A percentile compares a stretch with the other conserved stretches of the same genome.
Conservation (phyloP, 2,113 vertebrate genomes). For the Pluvianellus socialis region DNA sequence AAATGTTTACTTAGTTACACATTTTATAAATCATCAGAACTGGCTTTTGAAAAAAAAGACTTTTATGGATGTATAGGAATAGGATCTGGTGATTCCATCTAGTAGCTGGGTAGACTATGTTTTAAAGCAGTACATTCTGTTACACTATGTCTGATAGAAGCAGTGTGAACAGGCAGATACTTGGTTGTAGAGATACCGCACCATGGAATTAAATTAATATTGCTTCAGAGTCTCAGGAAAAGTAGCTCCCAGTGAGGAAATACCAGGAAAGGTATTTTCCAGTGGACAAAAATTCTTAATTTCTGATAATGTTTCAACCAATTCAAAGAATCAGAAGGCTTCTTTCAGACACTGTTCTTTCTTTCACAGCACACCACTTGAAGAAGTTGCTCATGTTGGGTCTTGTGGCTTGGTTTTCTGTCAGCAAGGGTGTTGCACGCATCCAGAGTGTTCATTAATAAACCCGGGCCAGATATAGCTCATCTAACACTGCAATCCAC, state of each 20-base stretch:
- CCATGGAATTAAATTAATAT: background rate
- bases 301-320: background rate
- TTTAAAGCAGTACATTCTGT: background rate
- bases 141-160: background rate
- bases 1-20: background rate
- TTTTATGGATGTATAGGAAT: background rate
- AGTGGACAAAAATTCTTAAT: background rate
- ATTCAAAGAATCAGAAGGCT: background rate
- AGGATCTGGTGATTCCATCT: background rate
- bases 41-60: background rate
- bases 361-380: background rate
- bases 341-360: background rate
- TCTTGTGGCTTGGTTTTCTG: background rate
- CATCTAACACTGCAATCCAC: background rate
- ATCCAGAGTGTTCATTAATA: background rate
- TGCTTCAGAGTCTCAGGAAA: background rate
- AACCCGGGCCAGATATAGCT: background rate
- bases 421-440: background rate
- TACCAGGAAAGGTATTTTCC: too few species aligned
- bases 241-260: too few species aligned
- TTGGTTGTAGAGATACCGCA: background rate
- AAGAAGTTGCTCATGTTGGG: background rate
- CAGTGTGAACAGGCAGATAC: background rate
- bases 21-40: background rate
- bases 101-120: background rate